These are phyloP conservation scores for Strigamia transsilvanica DNA, from an alignment of 2,888 invertebrate genomes.

Conservation along the genomic window DNA sequence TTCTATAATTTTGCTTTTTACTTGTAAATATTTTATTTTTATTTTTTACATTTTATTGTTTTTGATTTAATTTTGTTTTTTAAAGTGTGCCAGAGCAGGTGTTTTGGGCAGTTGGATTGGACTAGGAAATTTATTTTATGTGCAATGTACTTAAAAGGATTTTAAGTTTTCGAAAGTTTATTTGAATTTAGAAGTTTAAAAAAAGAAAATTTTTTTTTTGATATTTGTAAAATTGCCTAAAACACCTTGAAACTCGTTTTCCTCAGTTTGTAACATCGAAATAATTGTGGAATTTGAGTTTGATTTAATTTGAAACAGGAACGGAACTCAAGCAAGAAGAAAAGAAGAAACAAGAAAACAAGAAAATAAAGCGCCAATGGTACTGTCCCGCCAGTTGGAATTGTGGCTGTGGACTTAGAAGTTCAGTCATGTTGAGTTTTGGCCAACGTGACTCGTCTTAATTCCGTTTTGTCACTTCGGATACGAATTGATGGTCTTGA, in stretches of 20 bases:
- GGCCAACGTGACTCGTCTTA: constrained; percentile 36
- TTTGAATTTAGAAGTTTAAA: not conserved
- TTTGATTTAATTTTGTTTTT: not conserved
- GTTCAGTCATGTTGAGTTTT: constrained; percentile 20
- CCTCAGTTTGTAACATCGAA: not conserved
- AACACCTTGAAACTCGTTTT: not conserved
- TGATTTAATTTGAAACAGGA: not conserved
- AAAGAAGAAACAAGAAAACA: constrained; percentile 10
- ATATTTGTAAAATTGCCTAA: constrained; percentile 2
- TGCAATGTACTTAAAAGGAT: constrained; percentile 51
- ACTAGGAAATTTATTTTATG: not conserved
- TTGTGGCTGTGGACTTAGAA: constrained; percentile 52
- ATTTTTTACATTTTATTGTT: not conserved
- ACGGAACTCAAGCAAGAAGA: constrained; percentile 44
- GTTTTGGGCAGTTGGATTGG: constrained; percentile 28
- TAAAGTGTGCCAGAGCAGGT: constrained; percentile 40
- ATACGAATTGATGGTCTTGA: not conserved
- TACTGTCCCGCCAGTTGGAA: constrained; percentile 53
- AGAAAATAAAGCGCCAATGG: constrained; percentile 50
- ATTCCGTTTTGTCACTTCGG: constrained; percentile 26
- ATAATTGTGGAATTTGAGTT: not conserved
- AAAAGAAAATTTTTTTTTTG: constrained; percentile 21
- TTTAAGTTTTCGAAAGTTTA: constrained; percentile 20
- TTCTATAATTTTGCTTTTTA: constrained; percentile 24
- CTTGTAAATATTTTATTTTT: not conserved